Base-by-base conservation (phyloP, 2,888 invertebrate genomes). In the Alsophila aescularia region DNA sequence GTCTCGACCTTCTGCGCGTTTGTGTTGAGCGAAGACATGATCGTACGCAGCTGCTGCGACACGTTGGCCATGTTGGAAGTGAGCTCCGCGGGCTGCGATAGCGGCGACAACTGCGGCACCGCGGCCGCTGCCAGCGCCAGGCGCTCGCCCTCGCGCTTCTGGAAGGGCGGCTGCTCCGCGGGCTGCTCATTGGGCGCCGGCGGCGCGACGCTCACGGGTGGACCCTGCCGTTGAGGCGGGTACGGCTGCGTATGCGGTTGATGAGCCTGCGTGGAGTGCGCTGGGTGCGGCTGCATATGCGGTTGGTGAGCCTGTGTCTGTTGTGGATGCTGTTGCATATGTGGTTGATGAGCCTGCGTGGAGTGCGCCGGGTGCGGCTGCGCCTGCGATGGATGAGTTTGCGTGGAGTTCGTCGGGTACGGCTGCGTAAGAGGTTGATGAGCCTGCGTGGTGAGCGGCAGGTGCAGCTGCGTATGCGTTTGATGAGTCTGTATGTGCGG, bases 11-110 rank as follows among this genome's bases (percentile, higher is more conserved):
- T 93, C 29, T 93, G 92, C 0, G 93, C 64, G 42, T 77, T 84
- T 6, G 81, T 73, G 58, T 93, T 94, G 24, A 95, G 74, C 0
- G 95, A 95, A 0, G 95, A 95, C 78, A 95, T 87, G 41, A 95
- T 90, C 4, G 93, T 93, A 29, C 95, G 86, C 39, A 95, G 73
- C 69, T 95, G 95, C 75, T 95, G 95, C 0, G 95, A 94, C 0
- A 93, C 95, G 71, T 94, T 95, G 0, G 94, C 95, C 85, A 95
- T 94, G 69, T 94, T 95, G 0, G 95, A 94, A 10, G 95, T 95
- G 41, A 95, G 81, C 73, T 95, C 95, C 1, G 94, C 93, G 0
- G 95, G 95, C 73, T 95, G 95, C 0, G 95, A 95, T 1, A 95
- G 76, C 0, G 95, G 95, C 0, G 95, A 95, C 16, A 95, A 79